Evolutionary conservation across 23 tunicate species (phyloP).

Genomic region (Styela plicata): DNA sequence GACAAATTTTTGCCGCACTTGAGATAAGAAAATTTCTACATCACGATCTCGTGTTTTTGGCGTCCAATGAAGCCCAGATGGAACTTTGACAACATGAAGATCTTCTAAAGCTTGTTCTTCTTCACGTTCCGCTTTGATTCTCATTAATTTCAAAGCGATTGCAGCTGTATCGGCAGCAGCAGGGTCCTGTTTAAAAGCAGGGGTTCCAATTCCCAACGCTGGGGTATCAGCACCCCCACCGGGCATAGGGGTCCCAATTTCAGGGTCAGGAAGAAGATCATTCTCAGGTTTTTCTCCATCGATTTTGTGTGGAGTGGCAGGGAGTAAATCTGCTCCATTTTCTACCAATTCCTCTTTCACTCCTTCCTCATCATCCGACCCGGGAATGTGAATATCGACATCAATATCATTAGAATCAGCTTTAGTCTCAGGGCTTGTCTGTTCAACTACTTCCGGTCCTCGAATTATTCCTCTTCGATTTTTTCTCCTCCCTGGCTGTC

Average conservation of each 20-base stretch:
- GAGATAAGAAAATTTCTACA: conserved; percentile 67
- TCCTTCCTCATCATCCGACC: background rate
- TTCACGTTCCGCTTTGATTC: conserved; percentile 55
- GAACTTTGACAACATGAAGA: conserved; percentile 55
- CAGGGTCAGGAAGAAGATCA: background rate
- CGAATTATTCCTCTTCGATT: conserved; percentile 19
- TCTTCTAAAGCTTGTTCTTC: conserved; percentile 14
- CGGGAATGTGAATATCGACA: background rate
- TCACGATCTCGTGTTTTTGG: conserved; percentile 83
- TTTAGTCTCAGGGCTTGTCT: background rate
- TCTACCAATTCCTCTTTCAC: conserved; percentile 4
- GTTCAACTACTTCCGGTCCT: conserved; percentile 5
- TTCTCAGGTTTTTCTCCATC: background rate
- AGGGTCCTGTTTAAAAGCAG: conserved; percentile 1
- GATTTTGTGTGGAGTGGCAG: background rate
- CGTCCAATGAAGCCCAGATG: conserved; percentile 78
- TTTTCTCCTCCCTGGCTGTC: conserved; percentile 57
- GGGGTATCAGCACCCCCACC: conserved; percentile 1
- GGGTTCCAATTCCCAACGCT: conserved; percentile 11
- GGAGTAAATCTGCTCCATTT: conserved; percentile 25
- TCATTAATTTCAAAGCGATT: conserved; percentile 66
- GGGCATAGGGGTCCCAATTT: background rate
- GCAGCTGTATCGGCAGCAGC: conserved; percentile 35
- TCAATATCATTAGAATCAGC: background rate
- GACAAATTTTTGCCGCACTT: conserved; percentile 78